Evolutionary conservation across 2,888 invertebrate species (phyloP).

Genomic region (Brachyptera putata): DNA sequence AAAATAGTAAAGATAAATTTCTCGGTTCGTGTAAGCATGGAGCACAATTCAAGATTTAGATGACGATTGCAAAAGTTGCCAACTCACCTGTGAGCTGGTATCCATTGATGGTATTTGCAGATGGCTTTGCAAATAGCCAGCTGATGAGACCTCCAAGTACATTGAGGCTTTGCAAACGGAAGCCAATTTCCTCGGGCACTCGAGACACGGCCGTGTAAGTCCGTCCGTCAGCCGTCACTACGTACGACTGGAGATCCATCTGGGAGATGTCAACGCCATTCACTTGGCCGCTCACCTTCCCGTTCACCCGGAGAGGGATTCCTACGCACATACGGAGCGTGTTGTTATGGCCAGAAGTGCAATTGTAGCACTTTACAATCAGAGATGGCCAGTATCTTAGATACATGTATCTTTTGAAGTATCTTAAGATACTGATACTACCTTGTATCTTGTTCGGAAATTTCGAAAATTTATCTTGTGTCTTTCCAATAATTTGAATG

Average conservation of each 20-base stretch:
- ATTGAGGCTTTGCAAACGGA: constrained; percentile 76
- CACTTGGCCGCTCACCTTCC: constrained; percentile 77
- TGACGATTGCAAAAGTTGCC: no score
- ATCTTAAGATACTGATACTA: no score
- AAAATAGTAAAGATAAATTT: no score
- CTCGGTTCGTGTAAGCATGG: no score
- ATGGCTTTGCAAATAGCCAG: constrained; percentile 88
- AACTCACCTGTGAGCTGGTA: constrained; percentile 73
- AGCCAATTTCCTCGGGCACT: constrained; percentile 68
- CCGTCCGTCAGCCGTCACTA: constrained; percentile 80
- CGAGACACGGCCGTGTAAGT: constrained; percentile 88
- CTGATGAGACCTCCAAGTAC: constrained; percentile 82
- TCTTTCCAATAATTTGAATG: no score
- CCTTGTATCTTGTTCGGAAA: no score
- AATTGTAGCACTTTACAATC: no score
- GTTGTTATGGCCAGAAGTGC: constrained; percentile 24
- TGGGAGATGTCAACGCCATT: constrained; percentile 71
- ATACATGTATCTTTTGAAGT: no score
- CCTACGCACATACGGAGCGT: no score
- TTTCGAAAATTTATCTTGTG: no score
- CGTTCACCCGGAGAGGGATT: constrained; percentile 80
- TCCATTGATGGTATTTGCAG: constrained; percentile 75
- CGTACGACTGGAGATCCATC: constrained; percentile 85
- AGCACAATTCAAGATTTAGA: no score
- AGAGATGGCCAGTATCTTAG: no score